Evolutionary conservation across 1,140 invertebrate species (phyloP).

Genomic region (Procambarus clarkii): DNA sequence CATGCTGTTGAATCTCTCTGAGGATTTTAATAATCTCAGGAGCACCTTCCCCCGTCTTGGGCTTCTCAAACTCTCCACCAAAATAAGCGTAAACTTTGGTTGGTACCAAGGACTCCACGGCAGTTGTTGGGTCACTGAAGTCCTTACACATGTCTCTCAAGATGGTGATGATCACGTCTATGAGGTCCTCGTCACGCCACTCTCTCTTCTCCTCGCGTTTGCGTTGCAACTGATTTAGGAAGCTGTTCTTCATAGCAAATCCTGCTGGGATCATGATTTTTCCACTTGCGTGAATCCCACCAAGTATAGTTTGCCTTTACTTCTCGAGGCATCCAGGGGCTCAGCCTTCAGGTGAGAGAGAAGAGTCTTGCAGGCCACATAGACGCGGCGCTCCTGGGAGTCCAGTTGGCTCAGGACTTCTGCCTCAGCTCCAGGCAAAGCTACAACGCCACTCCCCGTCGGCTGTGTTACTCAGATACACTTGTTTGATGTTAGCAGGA

Average conservation of each 20-base stretch:
- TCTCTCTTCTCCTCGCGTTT: neutral
- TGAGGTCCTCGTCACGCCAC: neutral
- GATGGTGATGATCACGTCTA: neutral
- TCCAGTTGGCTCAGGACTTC: no score
- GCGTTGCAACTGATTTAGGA: neutral
- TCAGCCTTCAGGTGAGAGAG: no score
- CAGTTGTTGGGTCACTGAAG: neutral
- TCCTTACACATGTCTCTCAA: neutral
- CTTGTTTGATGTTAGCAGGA: no score
- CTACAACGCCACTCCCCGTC: no score
- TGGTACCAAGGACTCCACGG: neutral
- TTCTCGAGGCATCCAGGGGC: no score
- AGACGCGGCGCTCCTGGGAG: no score
- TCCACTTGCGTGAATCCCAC: no score
- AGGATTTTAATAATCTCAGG: neutral
- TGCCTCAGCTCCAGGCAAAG: no score
- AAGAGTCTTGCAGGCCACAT: no score
- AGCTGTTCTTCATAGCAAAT: neutral
- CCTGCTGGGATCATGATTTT: no score
- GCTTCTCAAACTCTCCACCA: conserved; percentile 23
- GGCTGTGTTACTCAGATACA: no score
- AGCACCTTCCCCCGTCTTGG: neutral
- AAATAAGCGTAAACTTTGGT: conserved; percentile 4
- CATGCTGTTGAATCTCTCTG: neutral
- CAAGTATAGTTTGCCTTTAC: no score